Base-by-base conservation (phyloP, 2,797 vertebrate genomes). In the Yasuhikotakia modesta region DNA sequence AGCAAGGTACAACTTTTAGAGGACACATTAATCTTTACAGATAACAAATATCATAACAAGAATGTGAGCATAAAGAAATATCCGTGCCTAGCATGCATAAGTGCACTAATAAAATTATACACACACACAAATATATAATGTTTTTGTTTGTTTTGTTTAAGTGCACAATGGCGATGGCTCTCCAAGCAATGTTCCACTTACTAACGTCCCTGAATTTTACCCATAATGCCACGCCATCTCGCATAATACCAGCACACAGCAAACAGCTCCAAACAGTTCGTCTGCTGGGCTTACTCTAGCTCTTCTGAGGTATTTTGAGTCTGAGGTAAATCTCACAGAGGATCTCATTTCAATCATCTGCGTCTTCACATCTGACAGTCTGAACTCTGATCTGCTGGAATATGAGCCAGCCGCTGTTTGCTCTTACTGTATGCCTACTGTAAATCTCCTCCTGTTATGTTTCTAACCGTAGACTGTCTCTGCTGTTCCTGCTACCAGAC, bases 391-490 rank as follows among this genome's bases (percentile, higher is more conserved):
- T 19, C 17, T 39, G 5, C 8, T n/a, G n/a, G 60, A 39, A 63
- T 58, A 60, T 30, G 27, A 60, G 24, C 24, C 14, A 58, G 30
- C 14, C 16, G 80, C 70, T 85, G 12, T 68, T 22, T 69, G 13
- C 63, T 27, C 50, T 76, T 45, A 52, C 64, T 64, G 32, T 72
- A 58, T 27, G n/a, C 68, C 14, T 52, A 17, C 21, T 27, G 21
- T 39, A 73, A 48, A 79, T 19, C n/a, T 87, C 30, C 79, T 87
- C 14, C 57, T 60, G 57, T 30, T 30, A 24, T 30, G 27, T 60
- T 27, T 60, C 57, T 43, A 43, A 43, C 39, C 39, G 39, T 10
- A 43, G 39, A 43, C 8, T 1, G 8, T 43, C 39, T 43, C 39
- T 11, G 10, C 8, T 43, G 1, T 43, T 10, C 11, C 39, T 11